Evolutionary conservation across 2,113 vertebrate species (phyloP).

Genomic region (Dolichallabes microphthalmus): DNA sequence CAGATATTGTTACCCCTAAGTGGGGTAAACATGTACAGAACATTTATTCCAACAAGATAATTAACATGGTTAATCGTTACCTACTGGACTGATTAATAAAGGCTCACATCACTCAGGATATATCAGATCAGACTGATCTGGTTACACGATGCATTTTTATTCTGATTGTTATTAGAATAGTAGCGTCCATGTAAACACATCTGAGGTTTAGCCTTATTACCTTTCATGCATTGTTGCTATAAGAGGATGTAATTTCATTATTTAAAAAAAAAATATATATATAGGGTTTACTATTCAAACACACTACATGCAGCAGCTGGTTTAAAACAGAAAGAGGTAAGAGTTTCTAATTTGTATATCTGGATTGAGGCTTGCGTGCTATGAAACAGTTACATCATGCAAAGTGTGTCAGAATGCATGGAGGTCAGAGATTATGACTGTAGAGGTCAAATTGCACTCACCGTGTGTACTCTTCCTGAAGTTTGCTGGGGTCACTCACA

Average conservation of each 20-base stretch:
- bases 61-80: too few species aligned
- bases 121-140: too few species aligned
- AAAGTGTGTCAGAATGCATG: not conserved
- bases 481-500: conserved; percentile 91
- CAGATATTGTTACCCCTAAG: too few species aligned
- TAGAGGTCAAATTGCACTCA: conserved; percentile 60
- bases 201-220: not conserved
- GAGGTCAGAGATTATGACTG: not conserved
- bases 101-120: too few species aligned
- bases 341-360: not conserved
- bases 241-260: not conserved
- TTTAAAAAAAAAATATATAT: not conserved
- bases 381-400: not conserved
- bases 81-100: too few species aligned
- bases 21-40: too few species aligned
- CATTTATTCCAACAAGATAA: too few species aligned
- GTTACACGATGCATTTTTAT: too few species aligned
- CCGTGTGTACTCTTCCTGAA: conserved; percentile 99
- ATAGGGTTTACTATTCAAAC: not conserved
- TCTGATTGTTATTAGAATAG: too few species aligned
- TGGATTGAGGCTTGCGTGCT: not conserved
- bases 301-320: not conserved
- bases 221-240: not conserved
- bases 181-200: too few species aligned
- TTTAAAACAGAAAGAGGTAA: not conserved